phyloP scores from a whole-genome alignment of 1,140 invertebrate species.

The Agrilus planipennis region DNA sequence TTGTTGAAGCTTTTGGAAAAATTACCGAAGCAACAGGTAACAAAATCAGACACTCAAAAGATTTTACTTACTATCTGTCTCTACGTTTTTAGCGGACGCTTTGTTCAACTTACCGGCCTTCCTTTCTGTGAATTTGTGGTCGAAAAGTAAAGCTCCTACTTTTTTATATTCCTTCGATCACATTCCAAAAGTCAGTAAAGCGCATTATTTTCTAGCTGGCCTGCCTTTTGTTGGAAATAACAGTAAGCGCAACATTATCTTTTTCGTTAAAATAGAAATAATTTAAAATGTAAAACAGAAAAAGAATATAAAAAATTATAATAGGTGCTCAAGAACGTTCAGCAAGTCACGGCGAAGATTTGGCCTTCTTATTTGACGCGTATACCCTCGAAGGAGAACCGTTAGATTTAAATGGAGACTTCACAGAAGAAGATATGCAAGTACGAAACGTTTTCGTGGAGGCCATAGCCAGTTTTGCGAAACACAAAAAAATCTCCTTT shows the following conservation, averaged over 20 bases:
- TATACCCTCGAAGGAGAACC: conserved; percentile 45
- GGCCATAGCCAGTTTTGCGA: conserved; percentile 53
- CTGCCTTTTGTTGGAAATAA: conserved; percentile 38
- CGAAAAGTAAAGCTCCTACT: conserved; percentile 38
- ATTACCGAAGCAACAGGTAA: conserved; percentile 39
- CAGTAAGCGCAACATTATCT: conserved; percentile 4
- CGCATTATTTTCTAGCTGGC: conserved; percentile 47
- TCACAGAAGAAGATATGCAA: conserved; percentile 41
- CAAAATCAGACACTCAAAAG: conserved; percentile 8
- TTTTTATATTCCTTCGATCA: conserved; percentile 66
- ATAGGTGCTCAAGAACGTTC: conserved; percentile 24
- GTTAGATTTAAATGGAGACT: conserved; percentile 28
- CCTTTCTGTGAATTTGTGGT: conserved; percentile 52
- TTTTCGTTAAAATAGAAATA: no score
- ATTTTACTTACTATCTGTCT: neutral
- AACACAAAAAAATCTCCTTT: conserved; percentile 31
- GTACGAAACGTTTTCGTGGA: conserved; percentile 49
- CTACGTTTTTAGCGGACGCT: conserved; percentile 44
- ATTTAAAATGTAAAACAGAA: no score
- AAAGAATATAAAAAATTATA: conserved; percentile 16
- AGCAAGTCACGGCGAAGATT: conserved; percentile 52
- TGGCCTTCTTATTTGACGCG: conserved; percentile 53
- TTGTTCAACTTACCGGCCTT: conserved; percentile 62
- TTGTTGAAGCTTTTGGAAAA: conserved; percentile 34
- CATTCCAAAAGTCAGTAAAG: conserved; percentile 44